Conservation (phyloP, 2,888 invertebrate species). For the Litoditis marina region DNA sequence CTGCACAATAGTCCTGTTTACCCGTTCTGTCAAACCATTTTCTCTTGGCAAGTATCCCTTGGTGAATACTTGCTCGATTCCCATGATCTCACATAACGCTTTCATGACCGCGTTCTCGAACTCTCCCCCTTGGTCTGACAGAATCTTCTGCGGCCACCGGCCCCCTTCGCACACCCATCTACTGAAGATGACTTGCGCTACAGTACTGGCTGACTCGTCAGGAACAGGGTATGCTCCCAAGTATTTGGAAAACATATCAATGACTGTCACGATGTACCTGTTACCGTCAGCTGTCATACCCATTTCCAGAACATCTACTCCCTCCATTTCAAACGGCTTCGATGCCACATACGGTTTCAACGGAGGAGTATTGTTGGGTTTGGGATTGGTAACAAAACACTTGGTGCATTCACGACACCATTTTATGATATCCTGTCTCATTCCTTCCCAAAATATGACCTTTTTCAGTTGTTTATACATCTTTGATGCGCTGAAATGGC, state of each 20-base stretch:
- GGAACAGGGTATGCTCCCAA: background rate
- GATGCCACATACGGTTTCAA: background rate
- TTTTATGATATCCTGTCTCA: constrained; percentile 4
- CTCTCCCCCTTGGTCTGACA: constrained; percentile 3
- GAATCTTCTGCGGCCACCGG: constrained; percentile 1
- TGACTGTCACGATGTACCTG: constrained; percentile 3
- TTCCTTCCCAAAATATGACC: constrained; percentile 5
- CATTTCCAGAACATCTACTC: constrained; percentile 11
- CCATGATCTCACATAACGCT: no score
- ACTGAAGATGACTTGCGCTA: background rate
- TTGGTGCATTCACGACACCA: constrained; percentile 1
- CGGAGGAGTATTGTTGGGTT: background rate
- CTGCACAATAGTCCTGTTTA: constrained; percentile 5
- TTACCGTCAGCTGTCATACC: background rate
- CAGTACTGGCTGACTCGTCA: background rate
- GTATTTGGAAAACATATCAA: constrained; percentile 9
- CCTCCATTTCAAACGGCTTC: background rate
- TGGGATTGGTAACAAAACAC: constrained; percentile 3
- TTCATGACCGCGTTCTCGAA: background rate
- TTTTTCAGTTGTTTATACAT: background rate
- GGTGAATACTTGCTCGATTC: no score
- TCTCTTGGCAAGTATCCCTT: no score
- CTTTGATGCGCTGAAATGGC: constrained; percentile 4
- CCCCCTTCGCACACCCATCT: constrained; percentile 6
- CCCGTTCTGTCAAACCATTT: constrained; percentile 21